Conservation (phyloP, 2,888 invertebrate species). For the Danaus chrysippus region DNA sequence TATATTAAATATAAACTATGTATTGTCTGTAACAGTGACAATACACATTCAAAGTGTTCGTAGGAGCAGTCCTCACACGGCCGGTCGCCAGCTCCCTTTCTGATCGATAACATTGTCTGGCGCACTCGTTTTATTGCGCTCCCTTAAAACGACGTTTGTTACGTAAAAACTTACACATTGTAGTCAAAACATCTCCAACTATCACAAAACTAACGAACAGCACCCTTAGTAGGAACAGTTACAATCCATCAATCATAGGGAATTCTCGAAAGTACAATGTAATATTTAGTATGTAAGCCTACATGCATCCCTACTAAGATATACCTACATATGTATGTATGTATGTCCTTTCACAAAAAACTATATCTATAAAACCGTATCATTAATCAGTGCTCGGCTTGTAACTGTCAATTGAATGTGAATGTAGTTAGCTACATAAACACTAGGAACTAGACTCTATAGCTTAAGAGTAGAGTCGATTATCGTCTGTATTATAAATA, state of each 20-base stretch:
- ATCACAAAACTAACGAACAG: no score
- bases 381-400: constrained; percentile 1
- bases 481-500: constrained; percentile 37
- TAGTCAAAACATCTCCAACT: background rate
- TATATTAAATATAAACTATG: no score
- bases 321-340: constrained; percentile 6
- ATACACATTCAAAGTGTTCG: no score
- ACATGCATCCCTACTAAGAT: background rate
- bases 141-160: constrained; percentile 26
- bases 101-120: constrained; percentile 66
- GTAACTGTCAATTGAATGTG: background rate
- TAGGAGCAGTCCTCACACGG: background rate
- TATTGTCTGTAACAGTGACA: no score
- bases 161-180: background rate
- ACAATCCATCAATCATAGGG: no score
- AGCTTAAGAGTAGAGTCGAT: constrained; percentile 9
- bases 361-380: constrained; percentile 2
- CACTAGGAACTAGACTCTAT: background rate
- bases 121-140: constrained; percentile 31
- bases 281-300: no score
- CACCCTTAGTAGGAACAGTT: no score
- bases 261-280: no score
- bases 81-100: constrained; percentile 29
- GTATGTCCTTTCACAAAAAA: constrained; percentile 1
- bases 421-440: background rate